phyloP scores from a whole-genome alignment of 2,888 invertebrate genomes.

The Hemithea aestivaria region DNA sequence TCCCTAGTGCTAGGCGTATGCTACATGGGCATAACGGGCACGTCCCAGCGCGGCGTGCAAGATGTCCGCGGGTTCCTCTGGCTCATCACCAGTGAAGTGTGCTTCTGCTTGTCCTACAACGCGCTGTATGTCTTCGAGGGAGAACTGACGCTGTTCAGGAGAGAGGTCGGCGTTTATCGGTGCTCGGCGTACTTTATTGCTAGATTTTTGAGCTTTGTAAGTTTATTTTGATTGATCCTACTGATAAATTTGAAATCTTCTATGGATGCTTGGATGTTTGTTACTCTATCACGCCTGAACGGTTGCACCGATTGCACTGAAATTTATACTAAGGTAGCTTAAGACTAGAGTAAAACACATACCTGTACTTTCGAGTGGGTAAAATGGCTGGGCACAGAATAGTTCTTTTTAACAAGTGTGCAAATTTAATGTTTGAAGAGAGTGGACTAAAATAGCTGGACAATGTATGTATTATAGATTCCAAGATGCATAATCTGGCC shows the following conservation, averaged over 20 bases:
- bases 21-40: slow-evolving; percentile 61
- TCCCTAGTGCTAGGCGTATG: slow-evolving; percentile 60
- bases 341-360: too few species aligned
- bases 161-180: slow-evolving; percentile 65
- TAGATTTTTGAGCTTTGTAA: slow-evolving; percentile 55
- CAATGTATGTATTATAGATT: slow-evolving; percentile 46
- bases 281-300: too few species aligned
- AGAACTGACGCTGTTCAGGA: slow-evolving; percentile 60
- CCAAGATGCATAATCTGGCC: slow-evolving; percentile 66
- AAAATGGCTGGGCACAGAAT: too few species aligned
- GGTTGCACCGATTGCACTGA: too few species aligned
- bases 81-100: slow-evolving; percentile 70
- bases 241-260: too few species aligned
- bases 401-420: too few species aligned
- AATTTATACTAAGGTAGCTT: too few species aligned
- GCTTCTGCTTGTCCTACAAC: slow-evolving; percentile 66
- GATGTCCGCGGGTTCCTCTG: slow-evolving; percentile 70
- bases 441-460: too few species aligned
- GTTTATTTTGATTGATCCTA: too few species aligned
- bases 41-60: slow-evolving; percentile 68
- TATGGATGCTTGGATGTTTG: too few species aligned
- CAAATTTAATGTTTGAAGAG: too few species aligned
- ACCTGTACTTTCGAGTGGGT: too few species aligned
- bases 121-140: slow-evolving; percentile 63
- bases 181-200: slow-evolving; percentile 65